Conservation (phyloP, 2,888 invertebrate genomes). For the Ganaspis brasiliensis region DNA sequence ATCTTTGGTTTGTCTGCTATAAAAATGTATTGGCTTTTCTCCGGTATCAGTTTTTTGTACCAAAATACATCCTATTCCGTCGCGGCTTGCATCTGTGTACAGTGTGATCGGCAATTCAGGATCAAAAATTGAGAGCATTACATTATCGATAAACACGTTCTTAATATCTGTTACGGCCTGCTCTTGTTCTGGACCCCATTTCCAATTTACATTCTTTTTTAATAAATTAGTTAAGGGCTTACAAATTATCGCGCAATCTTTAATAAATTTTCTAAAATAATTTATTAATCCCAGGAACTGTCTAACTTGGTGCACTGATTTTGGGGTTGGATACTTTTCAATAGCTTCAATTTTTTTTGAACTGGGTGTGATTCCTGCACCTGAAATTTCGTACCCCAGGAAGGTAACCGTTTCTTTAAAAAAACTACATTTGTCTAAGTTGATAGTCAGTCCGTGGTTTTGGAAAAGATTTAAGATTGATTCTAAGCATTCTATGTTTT, state of each 20-base stretch:
- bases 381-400: not conserved
- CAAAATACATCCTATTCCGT: not conserved
- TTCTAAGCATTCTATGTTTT: not conserved
- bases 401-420: not conserved
- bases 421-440: not conserved
- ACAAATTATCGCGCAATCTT: not conserved
- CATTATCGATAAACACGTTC: not conserved
- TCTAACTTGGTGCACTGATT: not conserved
- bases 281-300: not conserved
- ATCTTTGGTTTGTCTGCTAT: not conserved
- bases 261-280: not conserved
- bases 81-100: not conserved
- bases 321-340: not conserved
- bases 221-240: not conserved
- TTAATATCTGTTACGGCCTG: not conserved
- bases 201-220: not conserved
- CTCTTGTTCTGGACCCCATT: not conserved
- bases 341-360: not conserved
- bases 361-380: no score
- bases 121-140: not conserved
- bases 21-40: not conserved
- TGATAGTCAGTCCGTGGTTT: not conserved
- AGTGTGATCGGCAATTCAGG: not conserved
- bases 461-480: not conserved
- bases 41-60: not conserved